Conservation (phyloP, 1,140 invertebrate genomes). For the Polypedilum vanderplanki region DNA sequence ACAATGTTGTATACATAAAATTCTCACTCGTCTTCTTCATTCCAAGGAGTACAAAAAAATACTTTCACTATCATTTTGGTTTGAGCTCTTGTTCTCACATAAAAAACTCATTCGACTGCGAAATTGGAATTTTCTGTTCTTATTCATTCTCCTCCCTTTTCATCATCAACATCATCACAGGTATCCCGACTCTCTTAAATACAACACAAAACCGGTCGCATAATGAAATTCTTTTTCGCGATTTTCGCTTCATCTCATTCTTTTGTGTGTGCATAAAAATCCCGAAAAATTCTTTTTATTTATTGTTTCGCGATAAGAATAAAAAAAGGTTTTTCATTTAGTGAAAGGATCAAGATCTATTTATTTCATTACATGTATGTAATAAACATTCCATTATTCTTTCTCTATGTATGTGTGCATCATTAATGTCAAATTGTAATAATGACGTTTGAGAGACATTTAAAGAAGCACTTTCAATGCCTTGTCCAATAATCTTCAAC, state of each 20-base stretch:
- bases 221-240: constrained; percentile 5
- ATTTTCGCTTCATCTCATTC: constrained; percentile 18
- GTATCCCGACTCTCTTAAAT: neutral
- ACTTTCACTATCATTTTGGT: neutral
- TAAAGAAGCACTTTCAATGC: neutral
- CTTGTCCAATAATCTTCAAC: neutral
- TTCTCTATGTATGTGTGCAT: neutral
- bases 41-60: neutral
- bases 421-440: constrained; percentile 6
- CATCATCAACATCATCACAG: neutral
- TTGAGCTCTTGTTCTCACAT: neutral
- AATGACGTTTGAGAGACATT: neutral
- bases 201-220: neutral
- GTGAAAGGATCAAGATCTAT: neutral
- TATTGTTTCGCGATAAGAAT: neutral
- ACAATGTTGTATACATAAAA: neutral
- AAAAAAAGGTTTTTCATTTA: neutral
- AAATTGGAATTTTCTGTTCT: neutral
- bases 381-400: neutral
- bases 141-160: neutral
- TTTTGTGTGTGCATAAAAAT: neutral
- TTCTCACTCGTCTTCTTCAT: neutral
- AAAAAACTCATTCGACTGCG: constrained; percentile 1
- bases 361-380: neutral
- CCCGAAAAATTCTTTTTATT: neutral